Base-by-base conservation (phyloP, 2,797 vertebrate genomes). In the Alca torda region DNA sequence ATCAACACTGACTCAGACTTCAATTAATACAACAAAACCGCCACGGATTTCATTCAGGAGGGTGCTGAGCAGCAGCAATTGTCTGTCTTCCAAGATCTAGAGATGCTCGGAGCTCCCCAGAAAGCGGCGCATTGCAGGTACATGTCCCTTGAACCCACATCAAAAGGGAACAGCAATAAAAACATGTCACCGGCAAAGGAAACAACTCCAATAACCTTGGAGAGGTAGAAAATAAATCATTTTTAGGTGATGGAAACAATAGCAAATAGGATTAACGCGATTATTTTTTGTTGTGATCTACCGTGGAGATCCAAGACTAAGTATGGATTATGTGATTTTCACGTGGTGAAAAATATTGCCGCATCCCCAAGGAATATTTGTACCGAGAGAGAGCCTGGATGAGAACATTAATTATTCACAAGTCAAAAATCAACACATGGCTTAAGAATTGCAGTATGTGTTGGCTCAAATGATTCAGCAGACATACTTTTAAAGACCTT, bases 391-490 rank as follows among this genome's bases (percentile, higher is more conserved):
- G 74, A 90, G 77, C 33, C 82, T 78, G 61, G 75, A 75, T 59
- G 93, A 91, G 84, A 84, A 75, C 93, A 94, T 75, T 83, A 90
- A 96, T 93, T 95, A 95, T 92, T 90, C 93, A 95, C 91, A 75
- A 95, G 91, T 67, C 83, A 72, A 91, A 97, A 96, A 96, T 65
- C 94, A 97, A 97, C 95, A 96, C 92, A 97, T 84, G 89, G 87
- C 82, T 84, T 74, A 94, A 95, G 95, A 46, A 74, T 35, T 91
- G 82, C 94, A 89, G 91, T 63, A 72, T 60, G 60, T 33, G 70
- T 82, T 95, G 78, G 73, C 50, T 92, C 96, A 96, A 72, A 75
- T 39, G 59, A 95, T 74, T 84, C 8, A 4, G 77, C 85, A 95
- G 90, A 94, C 28, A 45, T 5, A 48, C 83, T 79, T 65, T 23